These are phyloP conservation scores for Ganaspis sp. DNA, from an alignment of 1,140 invertebrate genomes.

Conservation along the genomic window DNA sequence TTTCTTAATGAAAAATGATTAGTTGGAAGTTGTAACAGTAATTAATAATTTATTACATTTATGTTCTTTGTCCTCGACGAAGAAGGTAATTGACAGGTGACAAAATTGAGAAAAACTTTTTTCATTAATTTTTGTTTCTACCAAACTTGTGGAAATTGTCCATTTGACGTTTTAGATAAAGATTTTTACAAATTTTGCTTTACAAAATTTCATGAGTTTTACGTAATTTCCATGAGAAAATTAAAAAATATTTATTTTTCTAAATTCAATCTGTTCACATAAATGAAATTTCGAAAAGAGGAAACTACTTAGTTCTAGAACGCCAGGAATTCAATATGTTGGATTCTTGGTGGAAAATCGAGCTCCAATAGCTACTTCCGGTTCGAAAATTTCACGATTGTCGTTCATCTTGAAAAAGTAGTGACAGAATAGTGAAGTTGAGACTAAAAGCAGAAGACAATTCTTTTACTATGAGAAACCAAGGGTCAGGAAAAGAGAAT, in stretches of 20 bases:
- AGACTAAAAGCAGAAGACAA: neutral
- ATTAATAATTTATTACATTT: too few relatives aligned
- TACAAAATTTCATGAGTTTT: too few relatives aligned
- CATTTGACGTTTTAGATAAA: too few relatives aligned
- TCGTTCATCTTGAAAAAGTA: neutral
- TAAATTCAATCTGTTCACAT: neutral
- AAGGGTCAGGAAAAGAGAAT: neutral
- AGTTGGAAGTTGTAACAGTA: too few relatives aligned
- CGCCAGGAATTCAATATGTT: neutral
- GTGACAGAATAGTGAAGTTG: slow-evolving; percentile 6
- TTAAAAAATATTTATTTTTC: neutral
- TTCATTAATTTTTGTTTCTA: too few relatives aligned
- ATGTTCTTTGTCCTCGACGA: too few relatives aligned
- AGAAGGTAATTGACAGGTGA: too few relatives aligned
- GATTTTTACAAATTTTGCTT: too few relatives aligned
- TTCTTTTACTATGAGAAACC: neutral
- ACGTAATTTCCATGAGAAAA: too few relatives aligned
- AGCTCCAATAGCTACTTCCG: neutral
- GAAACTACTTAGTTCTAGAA: neutral
- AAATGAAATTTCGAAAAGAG: neutral
- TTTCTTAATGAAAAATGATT: too few relatives aligned
- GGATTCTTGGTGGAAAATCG: neutral
- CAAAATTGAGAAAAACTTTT: too few relatives aligned
- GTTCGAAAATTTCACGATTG: slow-evolving; percentile 9
- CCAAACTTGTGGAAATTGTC: too few relatives aligned